Evolutionary conservation across 2,113 vertebrate species (phyloP).

Genomic region (Lampris incognitus): DNA sequence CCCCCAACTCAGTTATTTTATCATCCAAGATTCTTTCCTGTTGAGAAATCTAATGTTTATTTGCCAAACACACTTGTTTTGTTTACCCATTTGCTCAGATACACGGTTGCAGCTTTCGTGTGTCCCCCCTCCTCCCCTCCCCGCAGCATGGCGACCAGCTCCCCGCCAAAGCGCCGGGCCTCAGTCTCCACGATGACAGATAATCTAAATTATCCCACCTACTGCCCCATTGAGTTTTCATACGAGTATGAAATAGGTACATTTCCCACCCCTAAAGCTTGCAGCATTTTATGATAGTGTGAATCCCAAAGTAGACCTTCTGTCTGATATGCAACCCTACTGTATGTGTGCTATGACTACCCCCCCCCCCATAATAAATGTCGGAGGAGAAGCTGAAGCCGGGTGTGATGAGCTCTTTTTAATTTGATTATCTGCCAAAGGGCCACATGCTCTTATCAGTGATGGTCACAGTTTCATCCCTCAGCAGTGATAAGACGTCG

Average conservation of each 20-base stretch:
- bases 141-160: constrained; percentile 34
- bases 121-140: constrained; percentile 13
- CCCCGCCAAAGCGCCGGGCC: not conserved
- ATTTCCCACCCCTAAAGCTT: constrained; percentile 21
- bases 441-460: not conserved
- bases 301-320: not conserved
- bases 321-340: constrained; percentile 3
- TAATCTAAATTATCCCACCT: constrained; percentile 33
- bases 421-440: not conserved
- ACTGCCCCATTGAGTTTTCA: constrained; percentile 24
- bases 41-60: constrained; percentile 26
- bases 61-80: constrained; percentile 8
- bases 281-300: constrained; percentile 18
- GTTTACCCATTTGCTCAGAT: constrained; percentile 24
- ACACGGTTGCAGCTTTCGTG: constrained; percentile 7
- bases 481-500: not conserved
- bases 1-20: constrained; percentile 10
- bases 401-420: not conserved
- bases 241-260: constrained; percentile 15
- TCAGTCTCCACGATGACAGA: constrained; percentile 28
- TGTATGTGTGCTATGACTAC: not conserved
- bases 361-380: too few species aligned
- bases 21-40: constrained; percentile 20
- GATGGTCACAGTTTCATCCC: constrained; percentile 16
- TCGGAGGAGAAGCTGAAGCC: constrained; percentile 1